Conservation (phyloP, 2,113 vertebrate genomes). For the Salvelinus namaycush region DNA sequence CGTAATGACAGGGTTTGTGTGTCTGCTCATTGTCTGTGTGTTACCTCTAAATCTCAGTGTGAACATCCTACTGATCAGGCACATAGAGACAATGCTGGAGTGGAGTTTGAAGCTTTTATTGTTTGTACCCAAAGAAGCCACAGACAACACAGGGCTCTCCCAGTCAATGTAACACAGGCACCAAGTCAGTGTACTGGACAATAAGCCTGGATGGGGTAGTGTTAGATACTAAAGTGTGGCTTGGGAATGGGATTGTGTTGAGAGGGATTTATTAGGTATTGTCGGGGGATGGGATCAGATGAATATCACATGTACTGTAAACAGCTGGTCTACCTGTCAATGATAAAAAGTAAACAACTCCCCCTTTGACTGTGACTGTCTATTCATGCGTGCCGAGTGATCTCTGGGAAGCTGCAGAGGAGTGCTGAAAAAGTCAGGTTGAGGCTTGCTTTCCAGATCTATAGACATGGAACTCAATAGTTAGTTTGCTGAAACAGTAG, state of each 20-base stretch:
- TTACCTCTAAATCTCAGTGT: slow-evolving; percentile 69
- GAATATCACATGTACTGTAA: slow-evolving; percentile 23
- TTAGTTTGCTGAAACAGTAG: background rate
- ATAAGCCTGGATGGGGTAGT: background rate
- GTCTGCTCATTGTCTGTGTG: slow-evolving; percentile 51
- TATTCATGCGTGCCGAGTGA: slow-evolving; percentile 11
- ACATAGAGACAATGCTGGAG: slow-evolving; percentile 59
- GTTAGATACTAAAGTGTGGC: background rate
- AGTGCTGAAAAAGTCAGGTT: slow-evolving; percentile 50
- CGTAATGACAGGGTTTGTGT: slow-evolving; percentile 59
- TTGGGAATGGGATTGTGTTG: background rate
- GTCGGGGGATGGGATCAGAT: slow-evolving; percentile 13
- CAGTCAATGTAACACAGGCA: slow-evolving; percentile 15
- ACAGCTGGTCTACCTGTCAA: slow-evolving; percentile 35
- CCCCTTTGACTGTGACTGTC: slow-evolving; percentile 14
- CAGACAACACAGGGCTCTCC: slow-evolving; percentile 5
- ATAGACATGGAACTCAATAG: slow-evolving; percentile 34
- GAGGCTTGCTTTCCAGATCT: slow-evolving; percentile 36
- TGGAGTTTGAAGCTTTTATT: slow-evolving; percentile 33
- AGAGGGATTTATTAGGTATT: slow-evolving; percentile 8
- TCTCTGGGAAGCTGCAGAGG: slow-evolving; percentile 43
- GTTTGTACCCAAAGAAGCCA: slow-evolving; percentile 3
- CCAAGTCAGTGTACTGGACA: background rate
- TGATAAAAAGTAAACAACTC: slow-evolving; percentile 35
- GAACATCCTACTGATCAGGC: slow-evolving; percentile 67